Evolutionary conservation across 1,140 invertebrate genomes (phyloP), one percentile per base, ranked within the genome.

Genomic region (Scaptomyza hsui): DNA sequence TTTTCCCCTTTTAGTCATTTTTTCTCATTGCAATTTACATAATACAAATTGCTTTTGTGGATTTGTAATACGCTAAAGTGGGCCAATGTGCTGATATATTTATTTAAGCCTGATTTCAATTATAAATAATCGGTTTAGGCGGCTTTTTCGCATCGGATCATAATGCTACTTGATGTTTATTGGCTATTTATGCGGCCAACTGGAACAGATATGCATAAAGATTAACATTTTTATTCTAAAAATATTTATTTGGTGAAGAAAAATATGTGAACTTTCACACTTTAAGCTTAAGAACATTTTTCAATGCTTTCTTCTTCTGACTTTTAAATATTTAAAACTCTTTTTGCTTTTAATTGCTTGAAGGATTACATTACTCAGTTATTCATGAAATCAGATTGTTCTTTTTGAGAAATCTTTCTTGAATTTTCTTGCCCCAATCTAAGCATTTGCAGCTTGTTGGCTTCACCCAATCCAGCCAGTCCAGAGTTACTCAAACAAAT

Each of bases 41-140:
- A 59, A 59, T 59, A 67, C 56, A 69, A 73, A 69, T 68, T 73
- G 42, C 51, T 57, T 62, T 62, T 62, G 49, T 55, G 15, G 18
- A 70, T 69, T 53, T 55, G 26, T 62, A 56, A 69, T 69, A 59
- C 55, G 64, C 64, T 69, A 49, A 67, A 72, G 29, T 45, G 15
- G 45, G 29, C 16, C 19, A 72, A 52, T 62, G 39, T 37, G 29
- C 9, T n/a, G 29, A 9, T 51, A 44, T 64, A 63, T 52, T 52
- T 42, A 57, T 70, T 52, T 52, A 35, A 57, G 68, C 47, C 29
- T 63, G 44, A 56, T 70, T 71, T 45, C 61, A 71, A 65, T 71
- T 71, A 57, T 52, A 57, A 64, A 57, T 71, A 71, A 71, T 57
- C 68, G 45, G 37, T 45, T 52, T 71, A 56, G 18, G 39, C 2